Evolutionary conservation across 1,140 invertebrate species (phyloP).

Genomic region (Platyscapa corneri): DNA sequence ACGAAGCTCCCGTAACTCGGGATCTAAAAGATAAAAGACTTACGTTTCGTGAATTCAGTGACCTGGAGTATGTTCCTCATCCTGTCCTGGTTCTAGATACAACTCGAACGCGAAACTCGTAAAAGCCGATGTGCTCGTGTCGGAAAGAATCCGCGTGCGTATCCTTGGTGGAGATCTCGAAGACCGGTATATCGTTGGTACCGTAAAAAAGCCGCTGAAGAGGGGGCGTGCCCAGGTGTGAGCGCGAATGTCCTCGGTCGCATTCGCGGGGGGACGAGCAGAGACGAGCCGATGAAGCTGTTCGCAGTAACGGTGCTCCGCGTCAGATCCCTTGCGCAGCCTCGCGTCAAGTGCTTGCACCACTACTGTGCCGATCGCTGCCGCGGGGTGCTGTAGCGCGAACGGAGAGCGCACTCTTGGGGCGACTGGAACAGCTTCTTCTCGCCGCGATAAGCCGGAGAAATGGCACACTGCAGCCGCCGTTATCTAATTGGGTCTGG

Average conservation of each 20-base stretch:
- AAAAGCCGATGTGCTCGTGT: neutral
- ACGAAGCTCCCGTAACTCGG: too few relatives aligned
- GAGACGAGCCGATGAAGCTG: neutral
- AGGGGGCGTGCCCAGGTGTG: neutral
- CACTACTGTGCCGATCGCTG: neutral
- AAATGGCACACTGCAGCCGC: neutral
- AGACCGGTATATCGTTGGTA: neutral
- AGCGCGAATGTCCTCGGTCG: neutral
- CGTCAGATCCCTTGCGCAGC: neutral
- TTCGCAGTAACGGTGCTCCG: neutral
- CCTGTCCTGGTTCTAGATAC: neutral
- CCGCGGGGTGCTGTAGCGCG: neutral
- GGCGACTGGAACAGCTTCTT: neutral
- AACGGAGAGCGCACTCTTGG: neutral
- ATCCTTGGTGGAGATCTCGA: neutral
- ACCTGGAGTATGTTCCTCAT: constrained; percentile 9
- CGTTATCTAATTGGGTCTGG: constrained; percentile 10
- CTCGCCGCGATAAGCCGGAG: neutral
- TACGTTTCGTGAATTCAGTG: neutral
- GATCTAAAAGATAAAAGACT: neutral
- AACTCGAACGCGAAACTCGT: neutral
- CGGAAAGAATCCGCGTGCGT: neutral
- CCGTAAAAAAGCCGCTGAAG: neutral
- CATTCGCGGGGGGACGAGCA: neutral
- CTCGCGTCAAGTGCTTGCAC: neutral